Percentiles rank a stretch among this genome's conserved stretches.
These are phyloP conservation scores for Helicoverpa armigera DNA, from an alignment of 1,140 invertebrate genomes.

Conservation along the genomic window DNA sequence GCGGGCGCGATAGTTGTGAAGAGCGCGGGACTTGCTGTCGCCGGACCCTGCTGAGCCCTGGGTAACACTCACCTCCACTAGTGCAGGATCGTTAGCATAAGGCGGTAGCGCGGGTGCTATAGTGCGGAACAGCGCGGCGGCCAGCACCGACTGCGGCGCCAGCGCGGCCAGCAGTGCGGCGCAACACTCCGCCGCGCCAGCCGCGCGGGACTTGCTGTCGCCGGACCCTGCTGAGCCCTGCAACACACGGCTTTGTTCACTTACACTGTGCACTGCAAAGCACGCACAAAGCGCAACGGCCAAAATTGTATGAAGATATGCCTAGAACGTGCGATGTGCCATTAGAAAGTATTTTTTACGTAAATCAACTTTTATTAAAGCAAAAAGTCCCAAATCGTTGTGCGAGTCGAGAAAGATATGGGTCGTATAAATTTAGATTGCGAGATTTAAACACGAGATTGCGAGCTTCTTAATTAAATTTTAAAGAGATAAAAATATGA, in stretches of 20 bases:
- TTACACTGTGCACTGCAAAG: too few species aligned
- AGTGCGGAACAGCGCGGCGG: slow-evolving; percentile 62
- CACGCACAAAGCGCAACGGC: too few species aligned
- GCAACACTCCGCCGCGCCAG: slow-evolving; percentile 64
- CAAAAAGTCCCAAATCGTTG: too few species aligned
- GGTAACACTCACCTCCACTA: slow-evolving; percentile 63
- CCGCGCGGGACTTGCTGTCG: slow-evolving; percentile 41
- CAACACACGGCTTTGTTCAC: too few species aligned
- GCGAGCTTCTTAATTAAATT: too few species aligned
- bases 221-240: not conserved
- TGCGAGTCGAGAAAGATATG: too few species aligned
- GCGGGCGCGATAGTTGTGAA: too few species aligned
- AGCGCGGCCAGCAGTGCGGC: slow-evolving; percentile 71
- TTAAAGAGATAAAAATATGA: too few species aligned
- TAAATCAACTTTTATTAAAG: too few species aligned
- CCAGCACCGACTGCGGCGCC: slow-evolving; percentile 60
- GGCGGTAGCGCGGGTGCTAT: slow-evolving; percentile 69
- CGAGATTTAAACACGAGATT: not conserved
- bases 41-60: not conserved
- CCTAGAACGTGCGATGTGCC: too few species aligned
- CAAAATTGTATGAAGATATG: too few species aligned
- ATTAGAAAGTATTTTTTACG: too few species aligned
- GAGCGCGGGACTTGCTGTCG: slow-evolving; percentile 38
- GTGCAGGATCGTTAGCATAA: slow-evolving; percentile 58
- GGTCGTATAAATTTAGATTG: not conserved